Base-by-base conservation (phyloP, 2,113 vertebrate species). In the Panthera leo region DNA sequence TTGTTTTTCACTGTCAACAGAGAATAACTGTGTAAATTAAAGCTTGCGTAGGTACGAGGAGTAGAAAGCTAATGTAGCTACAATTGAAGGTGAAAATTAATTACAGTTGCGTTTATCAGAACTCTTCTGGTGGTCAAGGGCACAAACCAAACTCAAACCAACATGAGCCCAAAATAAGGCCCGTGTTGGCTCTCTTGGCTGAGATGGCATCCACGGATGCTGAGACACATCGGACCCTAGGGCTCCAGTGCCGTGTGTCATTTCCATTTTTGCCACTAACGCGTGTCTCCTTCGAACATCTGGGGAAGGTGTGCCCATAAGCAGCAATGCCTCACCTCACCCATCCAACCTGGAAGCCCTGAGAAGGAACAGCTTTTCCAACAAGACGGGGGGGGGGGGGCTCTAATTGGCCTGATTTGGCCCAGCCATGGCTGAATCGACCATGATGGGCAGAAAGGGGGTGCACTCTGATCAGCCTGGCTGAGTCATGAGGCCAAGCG, bases 131-230 rank as follows among this genome's bases (percentile, higher is more conserved):
- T 78, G 91, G 7, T 21, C 65, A 86, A 87, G 25, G n/a, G 68
- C 39, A 27, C n/a, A 92, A 83, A 83, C 16, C 61, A 87, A 36
- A 85, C 53, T 84, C 34, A 79, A 31, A 58, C n/a, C 27, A 78
- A 75, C 34, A 23, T 15, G 76, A 93, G 36, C 27, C 73, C 71
- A 78, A 87, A 61, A 36, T 23, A 58, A 91, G 63, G 68, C 15
- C 29, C 0, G 0, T 2, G 3, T 4, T 23, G 55, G 29, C 0
- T 65, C 34, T 53, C 15, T 12, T 27, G 70, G 48, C 63, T 36
- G 23, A 87, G 23, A 55, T 36, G 16, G 10, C 19, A 1, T 5
- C 31, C 34, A 23, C 7, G 39, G 27, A 8, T 51, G 36, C 4
- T 68, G 65, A 84, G 67, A 58, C 29, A 67, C n/a, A 8, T 0